Percentiles rank a stretch among this genome's conserved stretches.
phyloP scores from a whole-genome alignment of 2,888 invertebrate genomes.

The Tuta absoluta region DNA sequence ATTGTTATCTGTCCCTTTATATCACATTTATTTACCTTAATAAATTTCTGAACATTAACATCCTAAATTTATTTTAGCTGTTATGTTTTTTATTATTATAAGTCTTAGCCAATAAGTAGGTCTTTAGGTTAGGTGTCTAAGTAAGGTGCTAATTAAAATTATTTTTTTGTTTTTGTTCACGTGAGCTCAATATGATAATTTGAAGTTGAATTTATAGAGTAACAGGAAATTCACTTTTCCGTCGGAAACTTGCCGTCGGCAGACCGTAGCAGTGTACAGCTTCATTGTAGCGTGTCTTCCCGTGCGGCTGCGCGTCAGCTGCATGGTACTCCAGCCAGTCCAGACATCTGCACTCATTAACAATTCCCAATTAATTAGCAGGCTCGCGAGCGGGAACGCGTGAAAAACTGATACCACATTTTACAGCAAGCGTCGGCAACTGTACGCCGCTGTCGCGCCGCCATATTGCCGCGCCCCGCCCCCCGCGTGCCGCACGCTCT shows the following conservation, averaged over 20 bases:
- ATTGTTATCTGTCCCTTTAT: too few species aligned
- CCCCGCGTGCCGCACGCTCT: constrained; percentile 42
- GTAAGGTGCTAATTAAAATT: too few species aligned
- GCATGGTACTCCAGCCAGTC: constrained; percentile 36
- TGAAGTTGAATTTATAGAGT: neutral
- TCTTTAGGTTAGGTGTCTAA: too few species aligned
- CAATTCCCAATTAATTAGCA: constrained; percentile 57
- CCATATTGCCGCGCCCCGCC: constrained; percentile 77
- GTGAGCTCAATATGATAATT: too few species aligned
- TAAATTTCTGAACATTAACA: too few species aligned
- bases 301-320: constrained; percentile 34
- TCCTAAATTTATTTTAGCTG: too few species aligned
- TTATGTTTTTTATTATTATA: too few species aligned
- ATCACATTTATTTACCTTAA: too few species aligned
- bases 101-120: too few species aligned
- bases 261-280: constrained; percentile 3
- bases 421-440: constrained; percentile 45
- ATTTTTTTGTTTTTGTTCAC: too few species aligned
- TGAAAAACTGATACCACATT: constrained; percentile 42
- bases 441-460: constrained; percentile 53
- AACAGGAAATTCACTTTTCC: constrained; percentile 31
- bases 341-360: constrained; percentile 53
- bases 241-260: constrained; percentile 55
- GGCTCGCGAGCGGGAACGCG: constrained; percentile 51
- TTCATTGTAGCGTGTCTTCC: neutral